Evolutionary conservation across 37 sponge, comb jelly and placozoan genomes (phyloP), one percentile per base, ranked within the genome.

Genomic region (Spongia lamella): DNA sequence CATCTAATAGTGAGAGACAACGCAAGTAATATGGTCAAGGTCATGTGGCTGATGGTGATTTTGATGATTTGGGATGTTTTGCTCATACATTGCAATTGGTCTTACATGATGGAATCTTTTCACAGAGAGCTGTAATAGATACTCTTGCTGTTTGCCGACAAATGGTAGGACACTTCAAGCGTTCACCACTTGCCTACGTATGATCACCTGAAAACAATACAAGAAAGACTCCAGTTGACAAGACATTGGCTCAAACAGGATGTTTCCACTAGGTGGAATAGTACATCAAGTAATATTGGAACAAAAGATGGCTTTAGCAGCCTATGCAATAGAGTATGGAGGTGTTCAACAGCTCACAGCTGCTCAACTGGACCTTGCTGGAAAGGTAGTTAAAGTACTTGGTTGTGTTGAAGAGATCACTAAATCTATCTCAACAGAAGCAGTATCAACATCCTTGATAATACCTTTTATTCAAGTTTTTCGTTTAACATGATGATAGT

Each of bases 141-240:
- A 7, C 38, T 14, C n/a, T 76, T 34, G 63, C 60, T 3, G 63
- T 14, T 66, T 61, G 77, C 15, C 60, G 63, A n/a, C 32, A 30
- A 60, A 76, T 76, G 62, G 77, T 76, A 31, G 77, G 77, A 15
- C 77, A 76, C 34, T 76, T 76, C 37, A 60, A 76, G 11, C 69
- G 24, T 4, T 68, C 50, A 36, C 24, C 37, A 3, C 14, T 71
- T 43, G 72, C 56, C 3, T 71, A 53, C 14, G 52, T 21, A n/a
- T n/a, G n/a, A 22, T 51, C 54, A 13, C 29, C 27, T 71, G 49
- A 71, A 71, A 30, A 56, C 26, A 71, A 71, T 71, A 6, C 30
- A 53, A 9, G 17, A 52, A 7, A 53, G 3, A 22, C 72, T 71
- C 54, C 56, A 36, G n/a, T 39, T 71, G 25, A 32, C 54, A 51